Evolutionary conservation across 2,888 invertebrate species (phyloP), one percentile per base, ranked within the genome.

Genomic region (Orthonevra nobilis): DNA sequence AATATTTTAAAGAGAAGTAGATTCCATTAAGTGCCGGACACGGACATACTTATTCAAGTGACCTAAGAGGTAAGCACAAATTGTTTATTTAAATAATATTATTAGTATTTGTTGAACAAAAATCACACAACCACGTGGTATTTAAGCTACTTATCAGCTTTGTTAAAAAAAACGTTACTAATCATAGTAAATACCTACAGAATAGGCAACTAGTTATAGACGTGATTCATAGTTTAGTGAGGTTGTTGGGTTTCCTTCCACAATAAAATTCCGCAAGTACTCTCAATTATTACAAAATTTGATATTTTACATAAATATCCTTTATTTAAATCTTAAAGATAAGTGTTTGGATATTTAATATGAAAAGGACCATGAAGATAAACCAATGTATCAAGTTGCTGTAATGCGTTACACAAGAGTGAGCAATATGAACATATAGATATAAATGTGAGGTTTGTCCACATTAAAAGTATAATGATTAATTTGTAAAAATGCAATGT

Each of bases 191-290:
- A 30, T 34, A 14, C n/a, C 34, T 40, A 10, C 14, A 32, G 42
- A 36, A 20, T 46, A 63, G 28, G 12, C 28, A 28, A 28, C 12
- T 30, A 3, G 28, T 30, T 30, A 26, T 46, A 42, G 40, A 64
- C 20, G 56, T 63, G 63, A 69, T 54, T 68, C 32, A 61, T 30
- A 38, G 19, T 34, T 38, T 48, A 54, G 66, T 73, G 54, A 42
- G 72, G 79, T 79, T 79, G 73, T 61, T 79, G 79, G 72, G 73
- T 73, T 72, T 72, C 63, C 69, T 69, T 69, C 58, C 58, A 44
- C 40, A 70, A 50, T 52, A 19, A 17, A 58, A 63, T 56, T 69
- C 63, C 70, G 10, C 20, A 32, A 64, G 42, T 10, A 58, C 12
- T 66, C 36, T 19, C 60, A 60, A 19, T 36, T 52, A 44, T 46